Evolutionary conservation across 2,888 invertebrate species (phyloP), one percentile per base, ranked within the genome.

Genomic region (Caenorhabditis japonica): DNA sequence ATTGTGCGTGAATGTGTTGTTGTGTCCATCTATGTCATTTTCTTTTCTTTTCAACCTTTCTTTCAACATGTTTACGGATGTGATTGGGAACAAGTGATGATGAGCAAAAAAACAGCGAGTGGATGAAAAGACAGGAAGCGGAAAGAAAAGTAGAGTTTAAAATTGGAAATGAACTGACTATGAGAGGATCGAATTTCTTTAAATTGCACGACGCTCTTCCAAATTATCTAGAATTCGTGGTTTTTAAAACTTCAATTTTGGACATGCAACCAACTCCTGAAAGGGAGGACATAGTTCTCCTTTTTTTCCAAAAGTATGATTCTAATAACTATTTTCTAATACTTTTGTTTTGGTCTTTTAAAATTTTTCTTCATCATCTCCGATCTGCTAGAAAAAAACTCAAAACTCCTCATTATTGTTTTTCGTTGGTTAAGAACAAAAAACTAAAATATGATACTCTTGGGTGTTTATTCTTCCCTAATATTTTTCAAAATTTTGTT

Each of bases 11-110:
- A 49, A 12, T 56, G 25, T 59, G 23, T 43, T 30, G 36, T 44
- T 51, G 19, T 58, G 36, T 58, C 52, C 43, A n/a, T n/a, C 19
- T 34, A n/a, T 68, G 43, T 56, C 49, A 58, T 38, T 58, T 61
- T 47, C 33, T 46, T 46, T 25, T 52, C 15, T 25, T 56, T 43
- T n/a, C 51, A 46, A 51, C 46, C 38, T 46, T 53, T 55, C 61
- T 59, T 66, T 52, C 59, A 47, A 39, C 58, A n/a, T 21, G 17
- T 51, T 43, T 10, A 21, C 27, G 8, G 21, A 46, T 19, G 30
- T 47, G 49, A 43, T 61, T 51, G 60, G 51, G 46, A 44, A 38
- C 12, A 44, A 56, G 56, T 56, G 44, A 43, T 17, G 53, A 62
- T 53, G 61, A 33, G 53, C 23, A 53, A 38, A 15, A 41, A 19